Base-by-base conservation (phyloP, 2,113 vertebrate species). In the Colinus virginianus region DNA sequence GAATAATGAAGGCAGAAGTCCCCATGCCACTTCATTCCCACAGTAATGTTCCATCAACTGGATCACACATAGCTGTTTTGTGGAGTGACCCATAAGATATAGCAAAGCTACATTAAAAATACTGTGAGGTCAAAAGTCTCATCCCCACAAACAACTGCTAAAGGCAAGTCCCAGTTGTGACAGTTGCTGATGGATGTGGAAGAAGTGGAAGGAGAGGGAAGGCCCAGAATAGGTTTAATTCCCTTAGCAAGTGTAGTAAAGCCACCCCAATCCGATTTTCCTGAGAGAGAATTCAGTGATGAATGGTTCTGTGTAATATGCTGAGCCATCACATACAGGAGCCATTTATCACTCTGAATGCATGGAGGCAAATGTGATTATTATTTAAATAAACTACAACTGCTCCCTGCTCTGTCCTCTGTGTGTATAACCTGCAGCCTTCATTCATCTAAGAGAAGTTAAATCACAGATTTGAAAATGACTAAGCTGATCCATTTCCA, bases 311-410 rank as follows among this genome's bases (percentile, higher is more conserved):
- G 80, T 32, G 32, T 91, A 96, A 95, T 87, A 88, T 93, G 97
- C 97, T 97, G 96, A 98, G 93, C 95, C 89, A 94, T 97, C 96
- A 96, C 81, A 84, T 30, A 12, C 7, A 5, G 20, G 26, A 82
- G 70, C 80, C 92, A 96, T 98, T 97, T 91, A 97, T 98, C 97
- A 97, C 94, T 90, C 78, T 63, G 93, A 96, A 94, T 59, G 56
- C 71, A 81, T 1, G 11, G 58, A 92, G 94, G 91, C 70, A 97
- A 96, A 97, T 95, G 87, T 58, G 92, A 96, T 97, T 94, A 96
- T 96, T 95, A 97, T 97, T 95, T 95, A 94, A 96, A 96, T 93
- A 96, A 96, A 95, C 84, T 93, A 96, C 90, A 94, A 49, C 94
- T 90, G 74, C 69, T 88, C 68, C 36, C 30, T 88, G 69, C 45